These are phyloP conservation scores for Sebastes matsubarae DNA, from an alignment of 2,797 vertebrate species.

Conservation along the genomic window DNA sequence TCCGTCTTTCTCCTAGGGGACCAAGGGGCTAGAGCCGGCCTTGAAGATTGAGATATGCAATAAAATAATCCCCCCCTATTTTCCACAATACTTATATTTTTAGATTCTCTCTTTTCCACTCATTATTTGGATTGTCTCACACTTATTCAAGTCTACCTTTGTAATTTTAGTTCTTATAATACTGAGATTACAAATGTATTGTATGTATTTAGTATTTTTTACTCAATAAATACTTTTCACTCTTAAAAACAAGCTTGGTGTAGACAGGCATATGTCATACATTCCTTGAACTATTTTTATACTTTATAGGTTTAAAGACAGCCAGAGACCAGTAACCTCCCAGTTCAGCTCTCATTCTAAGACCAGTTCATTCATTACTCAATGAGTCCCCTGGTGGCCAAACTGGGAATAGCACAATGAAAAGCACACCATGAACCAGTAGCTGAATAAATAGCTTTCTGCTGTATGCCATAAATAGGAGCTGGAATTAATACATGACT, in stretches of 20 bases:
- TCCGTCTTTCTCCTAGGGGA: too few relatives aligned
- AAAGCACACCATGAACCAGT: background rate
- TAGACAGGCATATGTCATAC: background rate
- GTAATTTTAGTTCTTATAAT: background rate
- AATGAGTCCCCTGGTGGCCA: constrained; percentile 74
- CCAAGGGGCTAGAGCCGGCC: too few relatives aligned
- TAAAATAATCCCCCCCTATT: background rate
- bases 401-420: constrained; percentile 28
- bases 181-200: background rate
- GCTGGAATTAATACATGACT: background rate
- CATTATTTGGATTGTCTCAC: background rate
- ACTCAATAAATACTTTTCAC: background rate
- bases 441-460: background rate
- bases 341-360: background rate
- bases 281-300: background rate
- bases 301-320: background rate
- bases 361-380: constrained; percentile 24
- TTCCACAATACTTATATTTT: background rate
- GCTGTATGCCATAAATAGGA: constrained; percentile 4
- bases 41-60: background rate
- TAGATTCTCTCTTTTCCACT: background rate
- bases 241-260: background rate
- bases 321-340: background rate
- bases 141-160: background rate
- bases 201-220: background rate